Evolutionary conservation across 1,140 invertebrate species (phyloP).

Genomic region (Hestina assimilis): DNA sequence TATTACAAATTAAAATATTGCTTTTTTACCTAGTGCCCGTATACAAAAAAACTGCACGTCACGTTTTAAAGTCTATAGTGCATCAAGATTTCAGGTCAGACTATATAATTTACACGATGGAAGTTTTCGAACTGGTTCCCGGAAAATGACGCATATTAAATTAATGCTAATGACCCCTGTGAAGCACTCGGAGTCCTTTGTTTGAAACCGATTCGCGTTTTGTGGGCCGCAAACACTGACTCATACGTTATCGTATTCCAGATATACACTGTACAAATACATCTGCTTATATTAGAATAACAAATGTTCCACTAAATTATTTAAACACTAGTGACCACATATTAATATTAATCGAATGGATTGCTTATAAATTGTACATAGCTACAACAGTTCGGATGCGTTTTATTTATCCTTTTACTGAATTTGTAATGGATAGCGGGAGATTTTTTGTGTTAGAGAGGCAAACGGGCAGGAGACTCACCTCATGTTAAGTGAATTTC

Average conservation of each 20-base stretch:
- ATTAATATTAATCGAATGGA: background rate
- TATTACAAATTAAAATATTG: too few relatives aligned
- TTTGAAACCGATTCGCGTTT: slow-evolving; percentile 51
- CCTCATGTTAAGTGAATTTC: too few relatives aligned
- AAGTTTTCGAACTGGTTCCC: slow-evolving; percentile 24
- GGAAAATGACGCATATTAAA: slow-evolving; percentile 57
- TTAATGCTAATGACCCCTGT: slow-evolving; percentile 52
- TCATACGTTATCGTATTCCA: slow-evolving; percentile 56
- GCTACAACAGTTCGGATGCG: too few relatives aligned
- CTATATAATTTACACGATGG: background rate
- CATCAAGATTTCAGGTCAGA: background rate
- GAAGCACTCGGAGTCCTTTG: slow-evolving; percentile 55
- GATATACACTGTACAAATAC: slow-evolving; percentile 33
- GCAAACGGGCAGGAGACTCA: too few relatives aligned
- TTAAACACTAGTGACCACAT: background rate
- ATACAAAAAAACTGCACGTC: background rate
- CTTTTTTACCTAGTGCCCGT: too few relatives aligned
- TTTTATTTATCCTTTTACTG: too few relatives aligned
- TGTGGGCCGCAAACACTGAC: slow-evolving; percentile 61
- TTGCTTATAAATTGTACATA: too few relatives aligned
- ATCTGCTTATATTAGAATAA: slow-evolving; percentile 31
- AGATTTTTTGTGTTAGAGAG: too few relatives aligned
- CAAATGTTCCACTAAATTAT: slow-evolving; percentile 6
- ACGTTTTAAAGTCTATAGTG: background rate
- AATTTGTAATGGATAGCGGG: too few relatives aligned